Evolutionary conservation across 2,888 invertebrate genomes (phyloP), one percentile per base, ranked within the genome.

Genomic region (Nesidiocoris tenuis): DNA sequence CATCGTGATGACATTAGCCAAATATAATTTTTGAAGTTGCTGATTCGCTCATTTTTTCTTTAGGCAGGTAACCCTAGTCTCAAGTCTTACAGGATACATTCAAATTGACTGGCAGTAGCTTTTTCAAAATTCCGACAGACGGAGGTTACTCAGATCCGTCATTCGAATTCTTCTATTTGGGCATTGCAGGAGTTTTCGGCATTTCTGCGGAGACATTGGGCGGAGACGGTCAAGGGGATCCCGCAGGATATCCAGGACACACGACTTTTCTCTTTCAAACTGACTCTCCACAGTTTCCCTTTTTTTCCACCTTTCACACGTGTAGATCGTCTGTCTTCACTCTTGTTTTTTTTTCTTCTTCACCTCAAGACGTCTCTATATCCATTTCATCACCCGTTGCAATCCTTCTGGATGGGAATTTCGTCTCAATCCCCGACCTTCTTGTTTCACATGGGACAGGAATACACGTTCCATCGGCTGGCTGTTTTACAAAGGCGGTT

Each of bases 291-390:
- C 67, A 67, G 39, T 67, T 67, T 67, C 55, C 67, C 67, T 67
- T 67, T 67, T n/a, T 67, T 67, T 67, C 54, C 67, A 55, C 67
- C 67, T 67, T 67, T 67, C 67, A 67, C 67, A 67, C 67, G 67
- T 67, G 67, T 67, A 55, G 39, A 39, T 39, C 39, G 39, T 39
- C 67, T 67, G 67, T 67, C 67, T 67, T 67, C 67, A 67, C 67
- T 67, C 67, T 67, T 67, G 67, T 22, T 67, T 67, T 67, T 67
- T 55, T 56, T 55, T 55, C 67, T 39, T 22, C 65, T 39, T 18
- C 39, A 65, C 65, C 19, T 39, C 55, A 55, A 67, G 67, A 67
- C 56, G 67, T 67, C 67, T 67, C 39, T 67, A 67, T 67, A 55
- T 39, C 39, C 67, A 54, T 67, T 67, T 67, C 67, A 67, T 67